Evolutionary conservation across 2,113 vertebrate species (phyloP), one percentile per base, ranked within the genome.

Genomic region (Lophochroa leadbeateri): DNA sequence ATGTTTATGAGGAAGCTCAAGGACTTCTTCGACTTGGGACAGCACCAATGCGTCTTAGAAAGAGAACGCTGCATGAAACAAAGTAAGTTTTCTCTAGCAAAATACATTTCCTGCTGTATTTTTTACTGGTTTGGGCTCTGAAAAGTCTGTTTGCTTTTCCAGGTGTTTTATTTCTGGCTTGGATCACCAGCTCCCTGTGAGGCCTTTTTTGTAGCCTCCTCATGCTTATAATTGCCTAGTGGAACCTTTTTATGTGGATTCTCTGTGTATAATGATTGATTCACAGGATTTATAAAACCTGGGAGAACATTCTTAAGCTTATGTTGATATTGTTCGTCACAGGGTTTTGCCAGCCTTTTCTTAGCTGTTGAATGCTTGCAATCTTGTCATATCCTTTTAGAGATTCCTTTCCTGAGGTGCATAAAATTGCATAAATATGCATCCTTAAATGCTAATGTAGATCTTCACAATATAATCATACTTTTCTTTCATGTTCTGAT

Each of bases 11-110:
- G 87, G 76, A 82, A 55, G 21, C 65, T 93, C n/a, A 10, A 50
- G 67, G 95, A 46, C 68, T 91, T 94, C 61, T 70, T 82, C 92
- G 75, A 28, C 52, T n/a, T 80, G 94, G 91, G 43, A 91, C 52
- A n/a, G 72, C 74, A 58, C 97, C 97, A 24, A 33, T 95, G 47
- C 81, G 14, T 76, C 75, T 97, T 71, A 98, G 97, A 39, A 98
- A 95, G 87, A 97, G 98, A 97, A 98, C 90, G 1, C 82, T 98
- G 20, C 98, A 98, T 52, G 97, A 98, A 91, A 98, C 97, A 0
- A 98, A 97, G 98, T 98, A 97, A 98, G 98, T 65, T 79, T 63
- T 91, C 80, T 94, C 74, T 74, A 58, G 81, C 57, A 58, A 74
- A 90, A 46, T 44, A n/a, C 0, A 5, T 25, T 46, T 86, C 53